Evolutionary conservation across 2,888 invertebrate species (phyloP).

Genomic region (Cabera pusaria): DNA sequence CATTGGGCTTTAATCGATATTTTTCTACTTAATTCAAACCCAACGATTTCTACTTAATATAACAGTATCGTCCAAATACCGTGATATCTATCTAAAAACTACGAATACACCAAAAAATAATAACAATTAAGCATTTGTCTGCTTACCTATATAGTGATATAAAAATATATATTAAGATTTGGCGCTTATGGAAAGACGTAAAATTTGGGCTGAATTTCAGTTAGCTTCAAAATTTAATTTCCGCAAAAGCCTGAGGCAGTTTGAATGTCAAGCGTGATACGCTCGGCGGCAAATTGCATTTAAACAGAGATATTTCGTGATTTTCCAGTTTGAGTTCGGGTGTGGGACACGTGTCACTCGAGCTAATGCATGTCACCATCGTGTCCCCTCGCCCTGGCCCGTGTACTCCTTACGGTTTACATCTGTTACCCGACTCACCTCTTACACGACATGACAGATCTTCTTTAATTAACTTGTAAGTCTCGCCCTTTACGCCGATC

Average conservation of each 20-base stretch:
- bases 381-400: too few relatives aligned
- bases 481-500: constrained; percentile 34
- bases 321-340: constrained; percentile 34
- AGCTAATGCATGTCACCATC: constrained; percentile 10
- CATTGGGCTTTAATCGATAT: too few relatives aligned
- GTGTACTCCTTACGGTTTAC: constrained; percentile 9
- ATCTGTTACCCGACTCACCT: constrained; percentile 37
- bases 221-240: constrained; percentile 45
- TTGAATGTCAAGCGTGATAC: constrained; percentile 35
- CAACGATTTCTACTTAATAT: too few relatives aligned
- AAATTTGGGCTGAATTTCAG: constrained; percentile 13
- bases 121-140: too few relatives aligned
- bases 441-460: constrained; percentile 45
- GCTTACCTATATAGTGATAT: too few relatives aligned
- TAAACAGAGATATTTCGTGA: constrained; percentile 39
- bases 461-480: constrained; percentile 64
- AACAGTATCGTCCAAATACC: too few relatives aligned
- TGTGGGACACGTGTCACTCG: constrained; percentile 43
- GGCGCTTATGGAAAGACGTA: constrained; percentile 4
- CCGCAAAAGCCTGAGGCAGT: constrained; percentile 31
- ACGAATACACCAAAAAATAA: too few relatives aligned
- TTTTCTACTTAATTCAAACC: too few relatives aligned
- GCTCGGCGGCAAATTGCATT: constrained; percentile 37
- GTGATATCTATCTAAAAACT: too few relatives aligned
- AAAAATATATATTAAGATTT: constrained; percentile 13